phyloP scores from a whole-genome alignment of 1,140 invertebrate genomes.

The Micrasema minimum region DNA sequence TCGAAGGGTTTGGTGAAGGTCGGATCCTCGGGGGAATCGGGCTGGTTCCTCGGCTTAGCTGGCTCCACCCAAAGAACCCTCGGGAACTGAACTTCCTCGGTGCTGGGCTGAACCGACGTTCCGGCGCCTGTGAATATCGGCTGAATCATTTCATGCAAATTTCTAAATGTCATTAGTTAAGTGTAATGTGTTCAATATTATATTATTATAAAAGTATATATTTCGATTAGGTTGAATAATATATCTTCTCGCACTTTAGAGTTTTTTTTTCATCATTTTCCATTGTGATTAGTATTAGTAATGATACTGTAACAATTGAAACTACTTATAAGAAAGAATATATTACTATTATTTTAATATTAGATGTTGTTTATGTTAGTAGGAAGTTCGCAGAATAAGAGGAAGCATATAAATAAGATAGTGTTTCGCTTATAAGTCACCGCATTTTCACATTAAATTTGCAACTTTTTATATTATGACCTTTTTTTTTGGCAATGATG shows the following conservation, averaged over 20 bases:
- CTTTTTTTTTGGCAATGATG: too few species aligned
- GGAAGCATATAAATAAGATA: too few species aligned
- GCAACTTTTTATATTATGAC: too few species aligned
- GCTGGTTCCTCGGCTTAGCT: conserved; percentile 21
- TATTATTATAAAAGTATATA: too few species aligned
- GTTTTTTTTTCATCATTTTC: background rate
- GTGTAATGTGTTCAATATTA: conserved; percentile 18
- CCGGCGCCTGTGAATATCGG: conserved; percentile 44
- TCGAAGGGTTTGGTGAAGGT: conserved; percentile 28
- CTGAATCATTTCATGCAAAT: conserved; percentile 31
- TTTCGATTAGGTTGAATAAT: too few species aligned
- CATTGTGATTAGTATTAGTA: background rate
- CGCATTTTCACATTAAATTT: too few species aligned
- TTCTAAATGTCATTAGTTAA: background rate
- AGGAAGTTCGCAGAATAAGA: too few species aligned
- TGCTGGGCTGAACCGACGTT: conserved; percentile 41
- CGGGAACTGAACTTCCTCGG: conserved; percentile 39
- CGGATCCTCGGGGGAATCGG: conserved; percentile 42
- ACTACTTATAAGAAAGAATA: too few species aligned
- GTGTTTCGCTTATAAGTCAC: too few species aligned
- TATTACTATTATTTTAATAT: too few species aligned
- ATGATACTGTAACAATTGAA: too few species aligned
- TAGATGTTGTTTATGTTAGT: too few species aligned
- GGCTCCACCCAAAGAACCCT: conserved; percentile 49
- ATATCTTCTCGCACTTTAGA: conserved; percentile 3